Evolutionary conservation across 1,140 invertebrate genomes (phyloP).

Genomic region (Monochamus saltuarius): DNA sequence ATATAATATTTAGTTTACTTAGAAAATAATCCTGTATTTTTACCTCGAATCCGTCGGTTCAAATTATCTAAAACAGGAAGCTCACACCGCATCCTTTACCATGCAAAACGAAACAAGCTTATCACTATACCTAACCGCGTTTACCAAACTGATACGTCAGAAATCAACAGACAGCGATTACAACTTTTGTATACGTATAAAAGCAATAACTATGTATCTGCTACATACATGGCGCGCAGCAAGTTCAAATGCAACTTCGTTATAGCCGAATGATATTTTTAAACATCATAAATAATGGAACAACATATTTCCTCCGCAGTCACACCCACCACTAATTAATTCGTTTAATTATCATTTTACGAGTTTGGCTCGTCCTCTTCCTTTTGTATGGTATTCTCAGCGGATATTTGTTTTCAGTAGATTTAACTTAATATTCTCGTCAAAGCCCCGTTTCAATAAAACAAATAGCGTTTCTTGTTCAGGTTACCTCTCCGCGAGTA

Average conservation of each 20-base stretch:
- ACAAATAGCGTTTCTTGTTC: not conserved
- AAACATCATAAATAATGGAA: not conserved
- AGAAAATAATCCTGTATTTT: too few relatives aligned
- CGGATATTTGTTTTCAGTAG: too few relatives aligned
- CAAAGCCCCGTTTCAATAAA: not conserved
- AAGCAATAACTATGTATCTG: not conserved
- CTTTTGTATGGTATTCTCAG: too few relatives aligned
- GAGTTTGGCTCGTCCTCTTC: not conserved
- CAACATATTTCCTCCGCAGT: not conserved
- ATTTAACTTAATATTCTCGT: not conserved
- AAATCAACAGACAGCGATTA: not conserved
- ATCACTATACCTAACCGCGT: not conserved
- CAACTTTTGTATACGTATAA: not conserved
- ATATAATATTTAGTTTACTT: too few relatives aligned
- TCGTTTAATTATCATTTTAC: not conserved
- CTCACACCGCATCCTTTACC: too few relatives aligned
- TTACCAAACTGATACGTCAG: not conserved
- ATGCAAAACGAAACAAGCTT: too few relatives aligned
- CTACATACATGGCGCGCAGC: not conserved
- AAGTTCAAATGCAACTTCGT: not conserved
- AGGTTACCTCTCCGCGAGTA: not conserved
- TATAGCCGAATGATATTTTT: not conserved
- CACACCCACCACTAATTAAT: slow-evolving; percentile 2
- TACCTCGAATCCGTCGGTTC: too few relatives aligned
- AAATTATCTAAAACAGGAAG: too few relatives aligned